Evolutionary conservation across 1,140 invertebrate genomes (phyloP).

Genomic region (Reticulitermes speratus): DNA sequence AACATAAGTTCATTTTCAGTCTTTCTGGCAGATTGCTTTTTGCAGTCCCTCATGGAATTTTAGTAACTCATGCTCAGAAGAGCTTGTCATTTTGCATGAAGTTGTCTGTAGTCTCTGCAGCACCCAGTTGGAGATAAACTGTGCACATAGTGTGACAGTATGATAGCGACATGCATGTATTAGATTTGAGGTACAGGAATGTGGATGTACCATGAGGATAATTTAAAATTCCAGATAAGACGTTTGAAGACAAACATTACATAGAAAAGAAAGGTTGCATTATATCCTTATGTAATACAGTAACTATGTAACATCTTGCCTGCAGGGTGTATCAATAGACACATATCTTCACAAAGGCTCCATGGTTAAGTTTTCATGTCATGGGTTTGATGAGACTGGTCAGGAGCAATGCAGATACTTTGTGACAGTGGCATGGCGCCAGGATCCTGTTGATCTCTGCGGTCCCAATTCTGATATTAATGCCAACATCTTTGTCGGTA

Average conservation of each 20-base stretch:
- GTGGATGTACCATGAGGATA: not conserved
- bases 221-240: not conserved
- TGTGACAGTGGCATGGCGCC: conserved; percentile 37
- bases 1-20: not conserved
- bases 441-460: not conserved
- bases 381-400: conserved; percentile 34
- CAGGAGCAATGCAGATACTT: conserved; percentile 35
- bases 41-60: no score
- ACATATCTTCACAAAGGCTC: conserved; percentile 31
- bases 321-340: conserved; percentile 27
- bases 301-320: not conserved
- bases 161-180: not conserved
- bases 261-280: not conserved
- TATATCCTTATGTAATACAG: not conserved
- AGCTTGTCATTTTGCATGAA: not conserved
- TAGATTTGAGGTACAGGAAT: not conserved
- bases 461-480: conserved; percentile 21
- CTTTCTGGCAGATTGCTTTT: not conserved
- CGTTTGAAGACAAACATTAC: no score
- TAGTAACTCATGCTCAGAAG: no score
- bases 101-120: no score
- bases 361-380: conserved; percentile 41
- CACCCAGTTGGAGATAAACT: not conserved
- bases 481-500: conserved; percentile 20
- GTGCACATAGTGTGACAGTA: not conserved